Evolutionary conservation across 1,140 invertebrate genomes (phyloP).

Genomic region (Helicoverpa armigera): DNA sequence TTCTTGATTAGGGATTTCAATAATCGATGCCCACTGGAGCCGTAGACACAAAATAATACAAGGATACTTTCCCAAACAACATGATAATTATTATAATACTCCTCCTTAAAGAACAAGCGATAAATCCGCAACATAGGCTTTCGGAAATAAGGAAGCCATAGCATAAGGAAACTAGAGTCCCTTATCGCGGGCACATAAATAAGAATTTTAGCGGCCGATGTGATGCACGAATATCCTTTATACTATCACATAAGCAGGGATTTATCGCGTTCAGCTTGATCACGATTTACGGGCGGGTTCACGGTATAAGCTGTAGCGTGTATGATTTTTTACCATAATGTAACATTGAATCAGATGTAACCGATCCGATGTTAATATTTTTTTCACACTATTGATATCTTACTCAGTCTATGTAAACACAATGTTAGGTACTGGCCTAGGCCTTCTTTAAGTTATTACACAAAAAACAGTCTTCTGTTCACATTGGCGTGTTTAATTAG

Average conservation of each 20-base stretch:
- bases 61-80: neutral
- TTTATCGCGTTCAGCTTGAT: conserved; percentile 48
- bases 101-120: neutral
- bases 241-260: conserved; percentile 47
- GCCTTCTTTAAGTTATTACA: too few species aligned
- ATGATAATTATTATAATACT: neutral
- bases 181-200: conserved; percentile 49
- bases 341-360: too few species aligned
- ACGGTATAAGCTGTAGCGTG: neutral
- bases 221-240: conserved; percentile 47
- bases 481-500: too few species aligned
- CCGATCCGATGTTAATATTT: too few species aligned
- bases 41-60: too few species aligned
- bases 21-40: too few species aligned
- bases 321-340: too few species aligned
- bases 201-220: conserved; percentile 48
- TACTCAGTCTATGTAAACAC: too few species aligned
- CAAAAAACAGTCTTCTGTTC: too few species aligned
- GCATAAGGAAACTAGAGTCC: conserved; percentile 48
- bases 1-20: too few species aligned
- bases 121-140: conserved; percentile 7
- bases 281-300: conserved; percentile 36
- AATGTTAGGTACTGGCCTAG: too few species aligned
- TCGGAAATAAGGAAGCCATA: conserved; percentile 27
- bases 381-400: too few species aligned